Base-by-base conservation (phyloP, 1,140 invertebrate species). In the Aphelenchoides besseyi region DNA sequence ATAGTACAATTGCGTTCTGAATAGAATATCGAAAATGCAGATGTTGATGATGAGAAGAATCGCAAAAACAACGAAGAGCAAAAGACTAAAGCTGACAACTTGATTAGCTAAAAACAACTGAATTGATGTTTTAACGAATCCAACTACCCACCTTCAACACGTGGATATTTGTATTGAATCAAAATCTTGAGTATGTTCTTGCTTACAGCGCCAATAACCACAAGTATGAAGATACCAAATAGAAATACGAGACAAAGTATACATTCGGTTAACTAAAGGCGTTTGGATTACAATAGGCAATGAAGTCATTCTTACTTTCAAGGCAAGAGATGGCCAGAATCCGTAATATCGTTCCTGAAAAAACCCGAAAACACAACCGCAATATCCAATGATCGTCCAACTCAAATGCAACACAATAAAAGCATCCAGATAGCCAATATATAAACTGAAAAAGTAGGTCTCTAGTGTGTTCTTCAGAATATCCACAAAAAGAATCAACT, bases 161-260 rank as follows among this genome's bases (percentile, higher is more conserved):
- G 62, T 67, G 30, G 33, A 18, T 8, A 59, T 16, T 8, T 59
- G 5, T 18, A 59, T 67, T 67, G 54, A 18, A 66, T 66, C 5
- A 66, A 55, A 5, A 8, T 36, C 3, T 8, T 52, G 33, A 67
- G 26, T 16, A 52, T 5, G 52, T 66, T 66, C 5, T 16, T 36
- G 3, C 30, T 16, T 8, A 67, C 23, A 52, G 3, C 16, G 30
- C 62, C 62, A 29, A 36, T 8, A 8, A 67, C 33, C 5, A 66
- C 30, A 16, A 66, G 62, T 16, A 68, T 8, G 62, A 73, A 74
- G 26, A 37, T 70, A n/a, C 70, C 64, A 16, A 64, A 32, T 35
- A 72, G 72, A 72, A 72, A 33, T 5, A 59, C 5, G 23, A 8
- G 41, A 12, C 41, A 23, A 48, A 12, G 41, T 16, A 12, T 48